A percentile compares a stretch with the other conserved stretches of the same genome.
phyloP scores from a whole-genome alignment of 2,888 invertebrate species.

The Ichneumoninae sp. region DNA sequence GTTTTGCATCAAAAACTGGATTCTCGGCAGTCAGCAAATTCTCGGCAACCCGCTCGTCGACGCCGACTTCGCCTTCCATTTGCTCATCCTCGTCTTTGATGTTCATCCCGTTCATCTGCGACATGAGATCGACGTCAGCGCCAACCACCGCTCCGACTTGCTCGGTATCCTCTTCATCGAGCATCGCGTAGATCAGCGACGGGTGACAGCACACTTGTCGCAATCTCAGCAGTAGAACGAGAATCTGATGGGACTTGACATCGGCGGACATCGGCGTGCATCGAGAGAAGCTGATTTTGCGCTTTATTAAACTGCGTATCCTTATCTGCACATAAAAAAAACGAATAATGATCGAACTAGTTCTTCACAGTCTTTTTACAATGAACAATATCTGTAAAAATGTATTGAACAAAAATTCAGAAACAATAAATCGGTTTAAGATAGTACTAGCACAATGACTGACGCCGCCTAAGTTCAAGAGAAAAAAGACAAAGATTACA shows the following conservation, averaged over 20 bases:
- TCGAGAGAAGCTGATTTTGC: constrained; percentile 75
- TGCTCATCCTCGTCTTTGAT: constrained; percentile 79
- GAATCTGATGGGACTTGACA: constrained; percentile 88
- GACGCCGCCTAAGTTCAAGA: no score
- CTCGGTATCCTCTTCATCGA: constrained; percentile 83
- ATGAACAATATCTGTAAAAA: not conserved
- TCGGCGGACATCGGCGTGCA: constrained; percentile 83
- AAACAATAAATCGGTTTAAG: no score
- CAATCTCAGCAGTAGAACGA: constrained; percentile 93
- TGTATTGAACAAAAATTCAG: not conserved
- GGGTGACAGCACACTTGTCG: constrained; percentile 97
- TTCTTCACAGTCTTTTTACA: not conserved
- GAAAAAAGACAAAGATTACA: no score
- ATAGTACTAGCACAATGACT: no score
- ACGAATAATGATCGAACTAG: no score
- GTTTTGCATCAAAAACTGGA: constrained; percentile 88
- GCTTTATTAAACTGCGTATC: constrained; percentile 80
- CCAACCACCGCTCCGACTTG: constrained; percentile 83
- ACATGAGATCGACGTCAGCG: constrained; percentile 87
- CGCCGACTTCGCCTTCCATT: constrained; percentile 82
- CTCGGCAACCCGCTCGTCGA: constrained; percentile 86
- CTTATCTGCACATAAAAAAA: constrained; percentile 57
- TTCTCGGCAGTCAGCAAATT: constrained; percentile 88
- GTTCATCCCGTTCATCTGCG: constrained; percentile 88
- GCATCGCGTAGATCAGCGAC: constrained; percentile 89